Evolutionary conservation across 1,140 invertebrate species (phyloP).

Genomic region (Sinella curviseta): DNA sequence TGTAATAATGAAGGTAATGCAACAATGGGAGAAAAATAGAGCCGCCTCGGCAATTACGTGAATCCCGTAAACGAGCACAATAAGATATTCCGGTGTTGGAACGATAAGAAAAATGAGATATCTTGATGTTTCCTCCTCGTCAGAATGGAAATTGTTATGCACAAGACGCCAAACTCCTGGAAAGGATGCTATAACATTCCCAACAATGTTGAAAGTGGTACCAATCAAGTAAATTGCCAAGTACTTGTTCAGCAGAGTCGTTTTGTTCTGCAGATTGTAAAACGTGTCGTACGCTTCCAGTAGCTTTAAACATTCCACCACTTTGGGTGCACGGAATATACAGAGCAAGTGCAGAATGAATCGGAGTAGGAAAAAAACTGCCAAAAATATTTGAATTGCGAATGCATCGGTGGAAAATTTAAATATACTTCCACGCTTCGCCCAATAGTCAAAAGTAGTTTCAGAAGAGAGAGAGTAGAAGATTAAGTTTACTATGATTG

Average conservation of each 20-base stretch:
- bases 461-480: conserved; percentile 10
- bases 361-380: background rate
- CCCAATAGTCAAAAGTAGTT: background rate
- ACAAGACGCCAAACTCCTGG: background rate
- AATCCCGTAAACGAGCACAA: background rate
- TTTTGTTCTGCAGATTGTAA: background rate
- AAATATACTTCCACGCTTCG: background rate
- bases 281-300: background rate
- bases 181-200: conserved; percentile 26
- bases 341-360: conserved; percentile 5
- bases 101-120: background rate
- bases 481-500: conserved; percentile 4
- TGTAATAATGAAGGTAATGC: conserved; percentile 21
- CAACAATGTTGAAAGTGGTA: conserved; percentile 14
- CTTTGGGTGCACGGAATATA: conserved; percentile 10
- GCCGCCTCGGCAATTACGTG: conserved; percentile 12
- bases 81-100: background rate
- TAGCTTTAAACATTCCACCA: background rate
- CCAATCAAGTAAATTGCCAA: conserved; percentile 12
- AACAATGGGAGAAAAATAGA: conserved; percentile 21
- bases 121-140: background rate
- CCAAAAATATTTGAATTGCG: conserved; percentile 29
- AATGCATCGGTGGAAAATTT: conserved; percentile 26
- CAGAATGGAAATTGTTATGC: background rate
- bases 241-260: conserved; percentile 20